Percentiles rank a stretch among this genome's conserved stretches.
Evolutionary conservation across 35 echinoderm and acorn worm genomes (phyloP).

Genomic region (Nesometra sesokonis): DNA sequence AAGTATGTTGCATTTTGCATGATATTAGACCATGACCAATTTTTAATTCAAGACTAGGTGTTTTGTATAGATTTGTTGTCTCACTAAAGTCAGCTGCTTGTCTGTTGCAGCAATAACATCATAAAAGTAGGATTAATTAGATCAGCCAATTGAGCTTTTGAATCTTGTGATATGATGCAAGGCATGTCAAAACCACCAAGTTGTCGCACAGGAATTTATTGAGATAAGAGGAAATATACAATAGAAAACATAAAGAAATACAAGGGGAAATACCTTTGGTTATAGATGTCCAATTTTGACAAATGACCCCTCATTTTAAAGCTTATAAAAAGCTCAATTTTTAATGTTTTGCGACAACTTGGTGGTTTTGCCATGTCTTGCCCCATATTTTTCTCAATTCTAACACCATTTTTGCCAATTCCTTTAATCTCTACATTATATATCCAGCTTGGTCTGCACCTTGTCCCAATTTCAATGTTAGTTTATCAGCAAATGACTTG

Average conservation of each 20-base stretch:
- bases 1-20: not conserved
- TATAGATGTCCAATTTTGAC: no score
- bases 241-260: no score
- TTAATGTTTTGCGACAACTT: no score
- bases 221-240: no score
- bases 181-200: no score
- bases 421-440: constrained; percentile 11
- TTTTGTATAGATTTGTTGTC: constrained; percentile 4
- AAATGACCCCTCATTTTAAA: no score
- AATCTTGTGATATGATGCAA: not conserved
- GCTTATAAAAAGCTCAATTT: no score
- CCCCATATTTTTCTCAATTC: no score
- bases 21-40: constrained; percentile 1
- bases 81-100: constrained; percentile 12
- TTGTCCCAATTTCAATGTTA: constrained; percentile 11
- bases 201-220: no score
- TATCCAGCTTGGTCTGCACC: constrained; percentile 12
- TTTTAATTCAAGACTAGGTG: constrained; percentile 21
- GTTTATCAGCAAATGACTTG: not conserved
- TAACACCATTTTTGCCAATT: not conserved
- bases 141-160: constrained; percentile 10
- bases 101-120: not conserved
- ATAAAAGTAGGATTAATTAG: constrained; percentile 10
- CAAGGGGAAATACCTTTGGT: no score
- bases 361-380: no score